phyloP scores from a whole-genome alignment of 2,113 vertebrate genomes.

The Tetrao urogallus region DNA sequence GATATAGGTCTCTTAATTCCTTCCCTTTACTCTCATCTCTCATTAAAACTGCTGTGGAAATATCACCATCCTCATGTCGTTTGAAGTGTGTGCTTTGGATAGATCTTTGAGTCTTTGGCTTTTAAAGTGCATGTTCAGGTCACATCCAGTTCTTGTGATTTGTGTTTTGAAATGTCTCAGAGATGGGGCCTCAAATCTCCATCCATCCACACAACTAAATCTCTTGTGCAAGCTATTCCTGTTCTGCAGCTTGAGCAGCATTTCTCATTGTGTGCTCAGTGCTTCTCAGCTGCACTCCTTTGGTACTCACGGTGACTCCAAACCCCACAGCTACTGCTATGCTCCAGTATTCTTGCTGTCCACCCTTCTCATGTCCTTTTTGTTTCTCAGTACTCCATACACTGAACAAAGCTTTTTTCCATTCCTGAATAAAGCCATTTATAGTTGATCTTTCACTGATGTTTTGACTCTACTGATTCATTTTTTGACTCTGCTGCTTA shows the following conservation, averaged over 20 bases:
- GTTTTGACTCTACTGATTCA: slow-evolving; percentile 16
- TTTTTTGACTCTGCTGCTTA: slow-evolving; percentile 6
- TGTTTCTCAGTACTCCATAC: not conserved
- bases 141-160: not conserved
- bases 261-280: not conserved
- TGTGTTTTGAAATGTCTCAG: not conserved
- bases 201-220: not conserved
- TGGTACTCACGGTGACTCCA: not conserved
- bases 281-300: fast-evolving
- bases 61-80: not conserved
- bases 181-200: not conserved
- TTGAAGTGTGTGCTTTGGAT: not conserved
- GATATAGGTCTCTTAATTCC: not conserved
- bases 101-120: not conserved
- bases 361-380: not conserved
- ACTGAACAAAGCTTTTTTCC: not conserved
- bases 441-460: not conserved
- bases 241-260: not conserved
- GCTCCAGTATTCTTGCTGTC: not conserved
- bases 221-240: not conserved
- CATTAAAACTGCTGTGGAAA: not conserved
- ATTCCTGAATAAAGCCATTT: not conserved
- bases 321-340: not conserved
- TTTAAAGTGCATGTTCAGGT: not conserved
- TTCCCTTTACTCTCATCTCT: not conserved